Evolutionary conservation across 2,797 vertebrate genomes (phyloP), one percentile per base, ranked within the genome.

Genomic region (Enteromius radiatus): DNA sequence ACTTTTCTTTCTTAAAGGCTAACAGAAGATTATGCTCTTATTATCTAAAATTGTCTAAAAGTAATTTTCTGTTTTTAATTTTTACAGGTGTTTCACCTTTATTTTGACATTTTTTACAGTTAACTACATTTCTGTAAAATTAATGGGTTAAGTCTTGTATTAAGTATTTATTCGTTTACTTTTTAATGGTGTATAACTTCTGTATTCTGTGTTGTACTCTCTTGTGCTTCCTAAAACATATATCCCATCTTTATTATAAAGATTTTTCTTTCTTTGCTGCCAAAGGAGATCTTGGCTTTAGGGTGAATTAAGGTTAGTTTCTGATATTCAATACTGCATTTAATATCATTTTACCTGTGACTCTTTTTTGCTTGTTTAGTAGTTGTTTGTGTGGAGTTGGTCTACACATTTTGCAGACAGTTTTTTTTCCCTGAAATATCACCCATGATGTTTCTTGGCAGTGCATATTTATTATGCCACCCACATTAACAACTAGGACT

Each of bases 251-350:
- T 76, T 61, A 76, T 38, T 14, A 21, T 63, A 1, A 61, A 26
- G 8, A 11, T n/a, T 38, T 81, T 33, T 65, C 45, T 82, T 75
- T 75, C 45, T 67, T 52, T 65, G 31, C 70, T 31, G 70, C 31
- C 12, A 23, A 54, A 79, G 21, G 28, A 73, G 8, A 47, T 64
- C 9, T 9, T n/a, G 67, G 4, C 28, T 61, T 80, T 31, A 23
- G 28, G 23, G 23, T 38, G 69, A 74, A 74, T n/a, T 65, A 54
- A 75, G 70, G 80, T 67, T 61, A 75, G 80, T 81, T 81, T 54
- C 14, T 64, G 41, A 61, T 74, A 49, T 81, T 73, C 41, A 49
- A 41, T 23, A 65, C 43, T 52, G n/a, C 6, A 5, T 47, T 2
- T 64, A 15, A 47, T 49, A 12, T 67, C 5, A n/a, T 31, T 41